Base-by-base conservation (phyloP, 2,888 invertebrate genomes). In the Scelioninae gen. 2 region DNA sequence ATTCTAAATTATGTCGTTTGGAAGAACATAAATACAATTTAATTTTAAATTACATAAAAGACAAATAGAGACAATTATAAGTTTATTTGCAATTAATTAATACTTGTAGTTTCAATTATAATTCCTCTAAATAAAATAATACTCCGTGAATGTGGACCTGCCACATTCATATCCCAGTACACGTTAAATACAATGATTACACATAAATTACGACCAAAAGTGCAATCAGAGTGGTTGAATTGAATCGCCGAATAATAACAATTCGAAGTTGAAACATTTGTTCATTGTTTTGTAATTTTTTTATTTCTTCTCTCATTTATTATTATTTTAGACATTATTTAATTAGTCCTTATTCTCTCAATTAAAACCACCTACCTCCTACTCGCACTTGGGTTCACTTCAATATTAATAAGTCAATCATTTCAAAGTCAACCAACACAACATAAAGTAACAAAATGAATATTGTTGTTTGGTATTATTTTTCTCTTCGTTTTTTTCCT, bases 131-230 rank as follows among this genome's bases (percentile, higher is more conserved):
- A 64, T 64, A 65, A 58, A 71, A 35, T 58, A 65, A 72, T 65
- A 46, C 60, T 72, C 60, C 46, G 65, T 71, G 39, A 52, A 15
- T 43, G 65, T 72, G 72, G 72, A 61, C 72, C 72, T 60, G 72
- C 72, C 72, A 72, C 72, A 60, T n/a, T n/a, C n/a, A n/a, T 41
- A 53, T 64, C 46, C 13, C 70, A 64, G 64, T 71, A 64, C 9
- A 45, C 45, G 39, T 65, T 39, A 35, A 65, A 65, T 64, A 71
- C 52, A 71, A 45, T 52, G 15, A 18, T 45, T 50, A 61, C 50
- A 57, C 41, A 57, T 57, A 41, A 57, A 45, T 46, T n/a, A 9
- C 11, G 15, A 43, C 41, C 18, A 52, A n/a, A 18, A 19, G 11
- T 60, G 37, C 16, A 31, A 55, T 46, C 19, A 13, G 48, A 53